Evolutionary conservation across 2,113 vertebrate species (phyloP), one percentile per base, ranked within the genome.

Genomic region (Muntiacus reevesi): DNA sequence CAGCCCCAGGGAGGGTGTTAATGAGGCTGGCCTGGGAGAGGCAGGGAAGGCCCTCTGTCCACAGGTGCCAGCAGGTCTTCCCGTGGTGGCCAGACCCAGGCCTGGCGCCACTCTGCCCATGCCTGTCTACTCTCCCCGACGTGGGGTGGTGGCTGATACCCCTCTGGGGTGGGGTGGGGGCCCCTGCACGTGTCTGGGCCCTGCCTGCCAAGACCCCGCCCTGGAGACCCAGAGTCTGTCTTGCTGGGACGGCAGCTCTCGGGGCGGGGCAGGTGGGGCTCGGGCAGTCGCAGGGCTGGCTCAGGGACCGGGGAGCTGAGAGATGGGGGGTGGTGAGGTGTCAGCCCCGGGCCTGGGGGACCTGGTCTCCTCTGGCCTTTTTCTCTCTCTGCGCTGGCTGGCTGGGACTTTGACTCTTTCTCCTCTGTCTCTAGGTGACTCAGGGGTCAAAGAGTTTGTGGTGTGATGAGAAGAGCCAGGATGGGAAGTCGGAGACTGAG

Each of bases 171-270:
- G 94, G 81, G 96, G 97, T 9, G 92, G 91, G 79, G 97, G 19
- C 47, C 71, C 82, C 36, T 92, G 91, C 92, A 45, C 7, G 27
- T 89, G 88, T 57, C 76, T 85, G 87, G 62, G 62, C 74, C 76
- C 93, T 57, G 62, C 67, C 67, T 6, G 67, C 96, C 94, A 87
- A 87, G 95, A 89, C 86, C 94, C 83, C 97, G 3, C 97, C 98
- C 97, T 96, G 97, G 98, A 98, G 95, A 97, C 96, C 97, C 96
- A 96, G 95, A 96, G 97, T 98, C 97, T 98, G 90, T 85, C 71
- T 97, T 57, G 76, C 85, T 23, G 60, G 59, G 50, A 87, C 1
- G 0, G 33, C 9, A n/a, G 89, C 91, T 91, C 36, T 67, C 93
- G 27, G 87, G 95, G 84, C 0, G n/a, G 59, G 45, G 92, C 8